Evolutionary conservation across 2,113 vertebrate genomes (phyloP), one percentile per base, ranked within the genome.

Genomic region (Trinectes maculatus): DNA sequence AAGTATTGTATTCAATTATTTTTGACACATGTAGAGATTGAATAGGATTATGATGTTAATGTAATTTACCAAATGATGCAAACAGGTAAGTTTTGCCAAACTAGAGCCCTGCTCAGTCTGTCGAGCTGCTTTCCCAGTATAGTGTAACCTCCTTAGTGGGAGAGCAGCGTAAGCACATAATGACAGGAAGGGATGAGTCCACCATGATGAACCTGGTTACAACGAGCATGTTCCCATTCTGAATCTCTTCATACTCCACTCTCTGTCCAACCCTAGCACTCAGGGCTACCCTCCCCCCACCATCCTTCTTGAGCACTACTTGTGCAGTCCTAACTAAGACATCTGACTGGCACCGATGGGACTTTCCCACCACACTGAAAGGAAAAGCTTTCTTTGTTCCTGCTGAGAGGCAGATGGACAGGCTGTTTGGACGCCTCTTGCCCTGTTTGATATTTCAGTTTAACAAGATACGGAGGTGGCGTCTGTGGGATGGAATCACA

Each of bases 371-470:
- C 43, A 13, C 0, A 40, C 67, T 53, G 48, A 67, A 70, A 54
- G 79, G 52, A 56, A 69, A 53, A 64, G 33, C 36, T 29, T 18
- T 57, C 71, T 84, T 70, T 84, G 73, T 83, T 85, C 42, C 33
- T 12, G 13, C 31, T 48, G 16, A 4, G 59, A 60, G 71, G 44
- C 18, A 6, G 74, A 80, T 54, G 60, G 44, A 74, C 42, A 36
- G 6, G 24, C 64, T 73, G 60, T 68, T 74, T 73, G 56, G 57
- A 73, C 44, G 40, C 79, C 60, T 71, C 28, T n/a, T 6, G 18
- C 47, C 43, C 24, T 67, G 71, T 86, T 85, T 85, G 80, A 87
- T 80, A 81, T 82, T 85, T 77, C 39, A 55, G 57, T 75, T 82
- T 76, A 62, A 69, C 18, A 31, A 40, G 52, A n/a, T 66, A 56